These are phyloP conservation scores for Parambassis ranga DNA, from an alignment of 2,797 vertebrate species.

Conservation along the genomic window DNA sequence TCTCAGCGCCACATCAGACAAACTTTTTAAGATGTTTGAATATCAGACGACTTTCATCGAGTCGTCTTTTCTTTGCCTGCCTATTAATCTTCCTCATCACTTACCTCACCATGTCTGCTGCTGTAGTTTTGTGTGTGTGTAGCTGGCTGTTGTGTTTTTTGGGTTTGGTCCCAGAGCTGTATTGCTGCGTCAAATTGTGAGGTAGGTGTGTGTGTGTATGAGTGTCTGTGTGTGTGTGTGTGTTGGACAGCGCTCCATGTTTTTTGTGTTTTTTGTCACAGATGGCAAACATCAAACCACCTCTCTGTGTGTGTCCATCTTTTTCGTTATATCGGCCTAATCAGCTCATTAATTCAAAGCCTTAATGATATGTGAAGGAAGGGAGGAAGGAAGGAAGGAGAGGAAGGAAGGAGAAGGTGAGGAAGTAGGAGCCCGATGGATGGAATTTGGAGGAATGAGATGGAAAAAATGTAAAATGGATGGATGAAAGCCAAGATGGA, in stretches of 20 bases:
- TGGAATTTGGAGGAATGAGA: background rate
- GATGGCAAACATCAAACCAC: conserved; percentile 25
- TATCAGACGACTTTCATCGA: conserved; percentile 2
- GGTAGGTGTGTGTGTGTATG: conserved; percentile 20
- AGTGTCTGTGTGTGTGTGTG: no score
- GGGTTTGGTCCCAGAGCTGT: conserved; percentile 49
- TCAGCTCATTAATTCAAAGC: conserved; percentile 30
- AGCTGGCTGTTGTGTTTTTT: conserved; percentile 50
- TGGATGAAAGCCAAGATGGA: background rate
- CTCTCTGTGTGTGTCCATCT: conserved; percentile 43
- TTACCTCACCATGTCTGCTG: background rate
- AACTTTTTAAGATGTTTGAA: background rate
- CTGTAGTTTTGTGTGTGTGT: background rate
- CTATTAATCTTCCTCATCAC: conserved; percentile 25
- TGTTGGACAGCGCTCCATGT: conserved; percentile 18
- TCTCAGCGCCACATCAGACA: conserved; percentile 16
- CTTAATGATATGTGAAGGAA: background rate
- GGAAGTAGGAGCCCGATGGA: background rate
- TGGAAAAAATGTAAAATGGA: background rate
- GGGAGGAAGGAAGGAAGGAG: background rate
- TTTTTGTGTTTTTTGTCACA: conserved; percentile 1
- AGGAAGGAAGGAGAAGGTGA: background rate
- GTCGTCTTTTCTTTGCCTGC: background rate
- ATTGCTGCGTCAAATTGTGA: conserved; percentile 42
- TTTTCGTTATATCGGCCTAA: conserved; percentile 23